Base-by-base conservation (phyloP, 2,113 vertebrate genomes). In the Sterrhoptilus dennistouni region DNA sequence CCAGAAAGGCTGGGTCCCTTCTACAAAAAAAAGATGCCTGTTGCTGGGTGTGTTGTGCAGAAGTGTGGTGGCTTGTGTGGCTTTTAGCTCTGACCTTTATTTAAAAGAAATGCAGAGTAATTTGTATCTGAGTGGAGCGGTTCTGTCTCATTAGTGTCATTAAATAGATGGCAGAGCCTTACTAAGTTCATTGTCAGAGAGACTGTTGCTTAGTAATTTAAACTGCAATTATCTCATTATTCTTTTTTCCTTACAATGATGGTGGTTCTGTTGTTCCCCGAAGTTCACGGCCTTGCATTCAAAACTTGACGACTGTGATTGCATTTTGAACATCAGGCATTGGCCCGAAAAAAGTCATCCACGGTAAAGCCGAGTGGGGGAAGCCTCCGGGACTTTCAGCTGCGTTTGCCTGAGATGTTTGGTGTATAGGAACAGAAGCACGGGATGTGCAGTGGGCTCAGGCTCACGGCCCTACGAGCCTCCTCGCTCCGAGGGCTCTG, bases 201-300 rank as follows among this genome's bases (percentile, higher is more conserved):
- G 63, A 64, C 92, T 87, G 96, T 90, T 92, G 86, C 87, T 96
- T 90, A 83, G 93, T 88, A 89, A 95, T 94, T 91, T 68, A 50
- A 93, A 70, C 59, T 65, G 77, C 88, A 85, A 70, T 65, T 35
- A 90, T 92, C 64, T 83, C 77, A 64, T 83, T 94, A 81, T 93
- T 91, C 57, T 69, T 89, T 83, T 74, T 86, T 80, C 47, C 45
- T 83, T 68, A 38, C 42, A 56, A 31, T 1, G 57, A 45, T 28
- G 56, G 54, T 59, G 88, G 68, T 24, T 88, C 47, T n/a, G 70
- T 40, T 64, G 36, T 60, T 63, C 47, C 15, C 47, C 69, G 11
- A 45, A 1, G 42, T 69, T 90, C 18, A 10, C 2, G 23, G 38
- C 44, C 57, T 70, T 15, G 65, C 45, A 44, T 21, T 75, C 64